Base-by-base conservation (phyloP, 1,140 invertebrate genomes). In the Zaprionus ghesquierei region DNA sequence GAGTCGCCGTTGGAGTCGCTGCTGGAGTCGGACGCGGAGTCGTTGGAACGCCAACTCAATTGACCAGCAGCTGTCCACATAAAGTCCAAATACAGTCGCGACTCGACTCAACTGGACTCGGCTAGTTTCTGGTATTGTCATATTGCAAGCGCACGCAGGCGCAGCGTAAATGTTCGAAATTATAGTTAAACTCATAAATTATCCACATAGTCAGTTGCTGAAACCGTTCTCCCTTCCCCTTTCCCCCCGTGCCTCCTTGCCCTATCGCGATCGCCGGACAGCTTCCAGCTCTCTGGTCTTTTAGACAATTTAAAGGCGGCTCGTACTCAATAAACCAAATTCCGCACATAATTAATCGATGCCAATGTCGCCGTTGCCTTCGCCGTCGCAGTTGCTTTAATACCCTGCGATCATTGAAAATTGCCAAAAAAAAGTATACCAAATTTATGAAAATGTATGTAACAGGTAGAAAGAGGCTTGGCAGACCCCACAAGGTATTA, bases 321-420 rank as follows among this genome's bases (percentile, higher is more conserved):
- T 89, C 84, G 85, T 89, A 89, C 84, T 89, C 84, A 89, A 89
- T 89, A 89, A 89, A 89, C 84, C 85, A 89, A 89, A 89, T 89
- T 89, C 84, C 84, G 77, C 84, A 89, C 84, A 89, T 89, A 89
- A 89, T 89, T 89, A 89, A 89, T 89, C 84, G 84, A 89, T 87
- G 84, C 72, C 66, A 54, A 55, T 69, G 59, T 46, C 66, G 20
- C 46, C 64, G 46, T 54, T 35, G 66, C 29, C 69, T 31, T 15
- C 8, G 27, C 61, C 33, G 25, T 41, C 20, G 15, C 20, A 20
- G 44, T 6, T n/a, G n/a, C n/a, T n/a, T n/a, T n/a, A n/a, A n/a
- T n/a, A n/a, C n/a, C n/a, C n/a, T n/a, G n/a, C n/a, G n/a, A n/a
- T n/a, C n/a, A n/a, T n/a, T n/a, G n/a, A n/a, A n/a, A n/a, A n/a